Base-by-base conservation (phyloP, 2,888 invertebrate genomes). In the Papilio elwesi region DNA sequence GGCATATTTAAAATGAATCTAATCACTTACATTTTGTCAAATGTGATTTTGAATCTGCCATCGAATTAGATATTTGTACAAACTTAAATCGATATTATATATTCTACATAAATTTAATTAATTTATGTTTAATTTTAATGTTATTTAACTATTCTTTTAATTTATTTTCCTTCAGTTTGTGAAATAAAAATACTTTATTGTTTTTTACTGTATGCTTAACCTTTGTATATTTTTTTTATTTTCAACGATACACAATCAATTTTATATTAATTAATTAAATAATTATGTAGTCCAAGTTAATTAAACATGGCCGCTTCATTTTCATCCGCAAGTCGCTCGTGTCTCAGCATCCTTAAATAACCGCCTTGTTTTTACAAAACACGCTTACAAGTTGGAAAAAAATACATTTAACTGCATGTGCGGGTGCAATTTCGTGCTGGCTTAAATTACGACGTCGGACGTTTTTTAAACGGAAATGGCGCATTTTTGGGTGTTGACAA, bases 381-480 rank as follows among this genome's bases (percentile, higher is more conserved):
- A 82, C 79, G 76, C 84, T 78, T 83, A 85, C 87, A 88, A 86
- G 81, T 84, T 79, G 80, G 82, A 86, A 86, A 82, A 85, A 86
- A 84, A 80, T 80, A 76, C 76, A 81, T 83, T 83, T 82, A 81
- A 82, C 82, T 87, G 88, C 91, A 92, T 90, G 87, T 91, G 89
- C 85, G 83, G 84, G 83, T 78, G 85, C 86, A 88, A 91, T 91
- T 91, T 90, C 76, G 87, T 90, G 90, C 86, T 89, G 91, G 90
- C 83, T 92, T 81, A 91, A 90, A 91, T 92, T 92, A 91, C 92
- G 76, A 81, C 49, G 48, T 66, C 75, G 81, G 83, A 84, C 87
- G 79, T 84, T 90, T 91, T 90, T 90, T 89, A 84, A 87, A 87
- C 91, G 92, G 93, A 92, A 91, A 86, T 87, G 80, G 86, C 79